Evolutionary conservation across 1,140 invertebrate species (phyloP), one percentile per base, ranked within the genome.

Genomic region (Oppia nitens): DNA sequence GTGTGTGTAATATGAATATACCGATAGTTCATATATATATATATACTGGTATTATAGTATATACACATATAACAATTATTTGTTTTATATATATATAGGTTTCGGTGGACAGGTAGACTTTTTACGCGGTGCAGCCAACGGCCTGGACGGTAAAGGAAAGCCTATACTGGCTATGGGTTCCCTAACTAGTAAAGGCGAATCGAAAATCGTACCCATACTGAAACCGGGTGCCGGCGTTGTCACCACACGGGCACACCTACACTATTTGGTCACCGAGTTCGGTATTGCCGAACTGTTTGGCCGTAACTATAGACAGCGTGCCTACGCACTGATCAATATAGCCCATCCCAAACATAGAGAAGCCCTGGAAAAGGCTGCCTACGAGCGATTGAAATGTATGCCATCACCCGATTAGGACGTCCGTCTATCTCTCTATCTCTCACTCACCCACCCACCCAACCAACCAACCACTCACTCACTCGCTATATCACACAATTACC

Each of bases 41-140:
- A n/a, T n/a, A n/a, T n/a, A n/a, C n/a, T n/a, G n/a, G n/a, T n/a
- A 9, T 40, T 40, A 40, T 6, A 17, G 6, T 40, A 9, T 40
- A 6, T 40, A 40, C 17, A 17, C 17, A 20, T 27, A 29, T 61
- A 50, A 40, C 50, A 45, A 32, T 9, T 25, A 20, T 56, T 40
- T 40, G 45, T 17, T 26, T 48, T 51, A 2, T 28, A 28, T 40
- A 49, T 40, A 65, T 63, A 55, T 54, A 78, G 78, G 79, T 52
- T 76, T 80, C 66, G 90, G 90, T 29, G 91, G 90, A 1, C 90
- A 95, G 69, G 81, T 95, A n/a, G 92, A 97, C 73, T 97, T 96
- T 67, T 86, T 96, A 60, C 78, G 84, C 53, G 92, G 90, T n/a
- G 84, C 91, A 6, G 88, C 87, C 0, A 82, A 92, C 71, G 78